Percentiles rank a stretch among this genome's conserved stretches.
Evolutionary conservation across 2,797 vertebrate species (phyloP).

Genomic region (Acanthurus tractus): DNA sequence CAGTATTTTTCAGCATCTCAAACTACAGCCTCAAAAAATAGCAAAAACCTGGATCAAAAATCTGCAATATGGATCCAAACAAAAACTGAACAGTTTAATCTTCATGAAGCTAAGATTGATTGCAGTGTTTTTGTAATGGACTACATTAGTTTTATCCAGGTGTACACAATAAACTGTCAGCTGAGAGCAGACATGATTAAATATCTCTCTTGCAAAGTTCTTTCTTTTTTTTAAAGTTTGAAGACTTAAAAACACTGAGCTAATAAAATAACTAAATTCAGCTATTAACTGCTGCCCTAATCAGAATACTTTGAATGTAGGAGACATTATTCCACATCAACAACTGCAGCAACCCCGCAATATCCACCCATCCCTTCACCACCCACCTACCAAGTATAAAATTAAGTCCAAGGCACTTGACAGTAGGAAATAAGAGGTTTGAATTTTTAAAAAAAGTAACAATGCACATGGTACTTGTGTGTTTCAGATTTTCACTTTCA

Average conservation of each 20-base stretch:
- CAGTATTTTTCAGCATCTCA: background rate
- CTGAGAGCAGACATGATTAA: background rate
- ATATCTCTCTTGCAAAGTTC: background rate
- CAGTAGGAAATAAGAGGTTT: constrained; percentile 25
- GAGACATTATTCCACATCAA: constrained; percentile 23
- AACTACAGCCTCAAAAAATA: background rate
- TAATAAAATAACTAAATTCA: background rate
- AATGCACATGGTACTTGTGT: constrained; percentile 15
- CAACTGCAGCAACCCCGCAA: constrained; percentile 1
- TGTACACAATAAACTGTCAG: background rate
- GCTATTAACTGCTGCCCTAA: constrained; percentile 4
- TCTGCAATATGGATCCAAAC: background rate
- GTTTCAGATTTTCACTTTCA: constrained; percentile 42
- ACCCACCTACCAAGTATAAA: constrained; percentile 18
- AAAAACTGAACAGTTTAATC: background rate
- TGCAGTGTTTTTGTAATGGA: background rate
- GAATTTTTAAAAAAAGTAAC: constrained; percentile 2
- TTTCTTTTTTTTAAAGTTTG: background rate
- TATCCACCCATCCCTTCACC: constrained; percentile 28
- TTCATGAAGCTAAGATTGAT: background rate
- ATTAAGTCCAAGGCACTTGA: constrained; percentile 52
- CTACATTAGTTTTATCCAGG: background rate
- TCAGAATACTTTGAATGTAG: constrained; percentile 8
- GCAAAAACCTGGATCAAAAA: background rate
- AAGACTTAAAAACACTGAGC: background rate